Evolutionary conservation across 2,888 invertebrate species (phyloP).

Genomic region (Orthosia cruda): DNA sequence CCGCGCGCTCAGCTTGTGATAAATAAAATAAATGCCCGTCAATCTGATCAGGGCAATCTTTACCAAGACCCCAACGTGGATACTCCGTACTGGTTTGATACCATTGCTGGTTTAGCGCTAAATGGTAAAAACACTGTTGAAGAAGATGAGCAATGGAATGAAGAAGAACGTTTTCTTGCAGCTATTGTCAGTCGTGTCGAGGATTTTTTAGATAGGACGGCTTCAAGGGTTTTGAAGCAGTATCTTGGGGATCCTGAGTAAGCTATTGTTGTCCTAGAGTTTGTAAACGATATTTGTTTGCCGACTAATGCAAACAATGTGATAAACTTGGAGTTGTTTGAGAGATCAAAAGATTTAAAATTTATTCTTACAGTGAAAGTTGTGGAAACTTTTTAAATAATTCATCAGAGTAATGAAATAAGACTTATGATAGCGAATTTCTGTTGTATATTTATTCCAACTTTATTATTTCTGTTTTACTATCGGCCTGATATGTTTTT

Average conservation of each 20-base stretch:
- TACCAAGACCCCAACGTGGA: slow-evolving; percentile 54
- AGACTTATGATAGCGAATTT: slow-evolving; percentile 56
- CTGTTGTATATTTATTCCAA: slow-evolving; percentile 32
- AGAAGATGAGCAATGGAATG: slow-evolving; percentile 41
- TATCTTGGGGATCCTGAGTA: slow-evolving; percentile 68
- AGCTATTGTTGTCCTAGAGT: slow-evolving; percentile 66
- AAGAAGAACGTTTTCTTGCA: slow-evolving; percentile 25
- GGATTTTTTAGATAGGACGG: slow-evolving; percentile 61
- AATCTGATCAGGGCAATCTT: slow-evolving; percentile 71
- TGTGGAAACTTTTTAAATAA: slow-evolving; percentile 58
- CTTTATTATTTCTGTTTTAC: slow-evolving; percentile 38
- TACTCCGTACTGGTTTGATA: slow-evolving; percentile 34
- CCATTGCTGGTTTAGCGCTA: slow-evolving; percentile 54
- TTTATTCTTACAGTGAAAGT: slow-evolving; percentile 60
- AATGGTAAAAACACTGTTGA: not conserved
- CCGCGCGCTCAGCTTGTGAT: slow-evolving; percentile 73
- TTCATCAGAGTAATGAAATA: slow-evolving; percentile 62
- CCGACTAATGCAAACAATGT: slow-evolving; percentile 60
- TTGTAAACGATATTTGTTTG: slow-evolving; percentile 65
- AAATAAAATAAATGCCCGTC: slow-evolving; percentile 78
- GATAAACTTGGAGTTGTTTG: slow-evolving; percentile 58
- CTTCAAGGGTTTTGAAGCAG: slow-evolving; percentile 60
- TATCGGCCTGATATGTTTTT: not conserved
- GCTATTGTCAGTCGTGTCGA: slow-evolving; percentile 54
- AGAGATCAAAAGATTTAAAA: slow-evolving; percentile 64